Evolutionary conservation across 2,113 vertebrate species (phyloP).

Genomic region (Thunnus thynnus): DNA sequence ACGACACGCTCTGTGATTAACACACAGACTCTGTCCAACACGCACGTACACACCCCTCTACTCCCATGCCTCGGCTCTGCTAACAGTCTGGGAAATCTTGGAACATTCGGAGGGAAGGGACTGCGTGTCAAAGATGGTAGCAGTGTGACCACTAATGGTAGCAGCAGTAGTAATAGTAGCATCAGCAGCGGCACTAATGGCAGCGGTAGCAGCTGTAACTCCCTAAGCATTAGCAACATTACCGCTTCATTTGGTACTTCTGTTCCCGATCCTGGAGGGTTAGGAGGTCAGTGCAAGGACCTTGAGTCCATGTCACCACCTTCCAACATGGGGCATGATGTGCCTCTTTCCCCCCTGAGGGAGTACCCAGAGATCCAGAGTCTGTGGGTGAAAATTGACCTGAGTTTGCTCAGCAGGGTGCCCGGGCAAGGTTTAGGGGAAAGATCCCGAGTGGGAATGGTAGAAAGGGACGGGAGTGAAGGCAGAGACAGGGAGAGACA

Average conservation of each 20-base stretch:
- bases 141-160: slow-evolving; percentile 51
- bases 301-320: slow-evolving; percentile 78
- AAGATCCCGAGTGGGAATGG: slow-evolving; percentile 27
- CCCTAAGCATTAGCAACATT: slow-evolving; percentile 85
- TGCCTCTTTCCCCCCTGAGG: slow-evolving; percentile 88
- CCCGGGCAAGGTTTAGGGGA: slow-evolving; percentile 85
- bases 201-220: slow-evolving; percentile 73
- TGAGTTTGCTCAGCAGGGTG: slow-evolving; percentile 89
- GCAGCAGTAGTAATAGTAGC: slow-evolving; percentile 61
- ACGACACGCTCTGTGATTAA: slow-evolving; percentile 49
- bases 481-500: slow-evolving; percentile 54
- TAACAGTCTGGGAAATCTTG: slow-evolving; percentile 72
- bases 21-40: slow-evolving; percentile 72
- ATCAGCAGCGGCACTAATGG: slow-evolving; percentile 35
- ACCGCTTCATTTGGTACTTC: slow-evolving; percentile 87
- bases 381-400: slow-evolving; percentile 96
- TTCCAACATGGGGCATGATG: slow-evolving; percentile 85
- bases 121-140: slow-evolving; percentile 70
- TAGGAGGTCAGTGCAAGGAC: slow-evolving; percentile 86
- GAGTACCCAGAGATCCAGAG: slow-evolving; percentile 91
- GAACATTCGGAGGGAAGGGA: slow-evolving; percentile 69
- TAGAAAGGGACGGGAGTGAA: slow-evolving; percentile 53
- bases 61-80: slow-evolving; percentile 67
- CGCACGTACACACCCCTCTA: slow-evolving; percentile 61
- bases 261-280: slow-evolving; percentile 88